Conservation (phyloP, 2,797 vertebrate genomes). For the Alauda arvensis region DNA sequence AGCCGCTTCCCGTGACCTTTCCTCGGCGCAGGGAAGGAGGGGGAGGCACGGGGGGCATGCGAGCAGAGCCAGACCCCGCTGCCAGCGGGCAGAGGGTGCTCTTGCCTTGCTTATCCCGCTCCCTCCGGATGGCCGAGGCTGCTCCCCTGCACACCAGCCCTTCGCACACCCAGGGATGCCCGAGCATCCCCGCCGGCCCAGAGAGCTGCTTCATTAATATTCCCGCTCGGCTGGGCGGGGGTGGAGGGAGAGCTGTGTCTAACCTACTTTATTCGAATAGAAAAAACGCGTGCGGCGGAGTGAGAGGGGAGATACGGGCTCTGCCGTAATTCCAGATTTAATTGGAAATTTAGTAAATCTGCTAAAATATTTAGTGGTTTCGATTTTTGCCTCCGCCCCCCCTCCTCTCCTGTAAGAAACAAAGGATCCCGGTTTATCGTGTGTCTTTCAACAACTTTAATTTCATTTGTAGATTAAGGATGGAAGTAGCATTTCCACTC, state of each 20-base stretch:
- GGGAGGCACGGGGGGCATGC: slow-evolving; percentile 33
- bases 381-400: slow-evolving; percentile 66
- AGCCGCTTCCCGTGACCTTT: slow-evolving; percentile 62
- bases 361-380: slow-evolving; percentile 82
- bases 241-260: slow-evolving; percentile 7
- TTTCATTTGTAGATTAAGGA: slow-evolving; percentile 81
- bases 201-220: slow-evolving; percentile 33
- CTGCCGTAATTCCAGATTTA: slow-evolving; percentile 70
- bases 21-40: slow-evolving; percentile 17
- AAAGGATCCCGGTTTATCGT: slow-evolving; percentile 74
- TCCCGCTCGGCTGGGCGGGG: slow-evolving; percentile 16
- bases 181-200: not conserved
- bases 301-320: slow-evolving; percentile 23
- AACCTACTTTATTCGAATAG: slow-evolving; percentile 60
- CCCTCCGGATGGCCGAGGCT: slow-evolving; percentile 12
- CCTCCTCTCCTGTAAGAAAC: slow-evolving; percentile 66
- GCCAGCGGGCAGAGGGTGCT: slow-evolving; percentile 75
- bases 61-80: slow-evolving; percentile 58
- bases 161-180: slow-evolving; percentile 12
- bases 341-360: slow-evolving; percentile 84
- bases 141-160: not conserved
- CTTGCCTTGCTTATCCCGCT: slow-evolving; percentile 70
- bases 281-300: slow-evolving; percentile 42
- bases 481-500: slow-evolving; percentile 85
- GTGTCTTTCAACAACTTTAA: slow-evolving; percentile 85